These are phyloP conservation scores for Serrognathus titanus DNA, from an alignment of 2,888 invertebrate species.

Conservation along the genomic window DNA sequence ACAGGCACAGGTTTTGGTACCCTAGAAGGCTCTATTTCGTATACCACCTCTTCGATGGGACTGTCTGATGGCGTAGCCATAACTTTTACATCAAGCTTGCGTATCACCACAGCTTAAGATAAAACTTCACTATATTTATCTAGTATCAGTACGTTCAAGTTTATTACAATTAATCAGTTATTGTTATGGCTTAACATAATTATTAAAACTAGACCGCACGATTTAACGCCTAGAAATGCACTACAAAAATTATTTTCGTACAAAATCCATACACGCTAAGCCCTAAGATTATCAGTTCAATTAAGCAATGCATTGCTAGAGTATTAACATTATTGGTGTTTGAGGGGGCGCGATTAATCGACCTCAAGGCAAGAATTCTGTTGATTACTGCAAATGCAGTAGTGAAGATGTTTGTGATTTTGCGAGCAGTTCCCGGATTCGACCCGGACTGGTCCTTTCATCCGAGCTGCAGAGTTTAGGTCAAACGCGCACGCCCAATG, in stretches of 20 bases:
- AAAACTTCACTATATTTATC: not conserved
- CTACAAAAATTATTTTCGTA: too few species aligned
- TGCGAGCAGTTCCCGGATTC: conserved; percentile 38
- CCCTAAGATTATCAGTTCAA: too few species aligned
- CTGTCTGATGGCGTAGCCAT: conserved; percentile 88
- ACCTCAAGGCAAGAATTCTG: too few species aligned
- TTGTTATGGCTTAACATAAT: not conserved
- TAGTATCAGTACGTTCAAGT: conserved; percentile 2
- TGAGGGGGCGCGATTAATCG: too few species aligned
- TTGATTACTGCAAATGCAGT: too few species aligned
- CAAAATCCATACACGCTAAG: too few species aligned
- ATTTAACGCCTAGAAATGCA: not conserved
- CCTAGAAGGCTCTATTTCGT: conserved; percentile 77
- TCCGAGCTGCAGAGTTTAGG: conserved; percentile 38
- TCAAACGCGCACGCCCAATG: conserved; percentile 32
- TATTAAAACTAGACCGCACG: not conserved
- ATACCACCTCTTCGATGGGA: conserved; percentile 81
- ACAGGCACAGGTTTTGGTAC: conserved; percentile 80
- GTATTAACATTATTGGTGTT: too few species aligned
- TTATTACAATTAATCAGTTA: not conserved
- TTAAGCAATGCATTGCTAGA: too few species aligned
- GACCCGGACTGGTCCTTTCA: conserved; percentile 39
- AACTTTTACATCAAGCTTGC: conserved; percentile 2
- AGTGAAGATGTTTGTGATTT: conserved; percentile 10
- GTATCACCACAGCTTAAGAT: not conserved